These are phyloP conservation scores for Tauraco hartlaubi DNA, from an alignment of 2,797 vertebrate genomes.

Conservation along the genomic window DNA sequence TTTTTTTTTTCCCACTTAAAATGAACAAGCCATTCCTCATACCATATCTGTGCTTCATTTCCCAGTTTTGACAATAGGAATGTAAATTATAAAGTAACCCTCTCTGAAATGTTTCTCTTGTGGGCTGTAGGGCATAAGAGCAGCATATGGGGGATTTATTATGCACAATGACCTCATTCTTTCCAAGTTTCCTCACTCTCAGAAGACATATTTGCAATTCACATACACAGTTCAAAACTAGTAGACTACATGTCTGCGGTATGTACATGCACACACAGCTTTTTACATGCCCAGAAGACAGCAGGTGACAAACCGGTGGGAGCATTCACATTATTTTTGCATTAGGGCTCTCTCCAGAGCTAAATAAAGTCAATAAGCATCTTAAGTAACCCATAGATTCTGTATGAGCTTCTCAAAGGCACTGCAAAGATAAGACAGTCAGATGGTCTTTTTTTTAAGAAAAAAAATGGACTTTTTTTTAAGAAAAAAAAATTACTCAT, in stretches of 20 bases:
- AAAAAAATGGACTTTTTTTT: not conserved
- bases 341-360: not conserved
- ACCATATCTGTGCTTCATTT: conserved; percentile 30
- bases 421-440: not conserved
- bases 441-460: not conserved
- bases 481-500: not conserved
- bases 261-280: not conserved
- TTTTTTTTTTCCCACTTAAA: not conserved
- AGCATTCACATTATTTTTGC: not conserved
- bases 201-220: conserved; percentile 21
- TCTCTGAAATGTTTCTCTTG: conserved; percentile 48
- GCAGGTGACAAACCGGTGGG: not conserved
- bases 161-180: conserved; percentile 57
- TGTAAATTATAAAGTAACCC: conserved; percentile 52
- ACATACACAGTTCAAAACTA: not conserved
- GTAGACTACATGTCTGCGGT: not conserved
- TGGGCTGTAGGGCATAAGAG: conserved; percentile 28
- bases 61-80: conserved; percentile 45
- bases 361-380: not conserved
- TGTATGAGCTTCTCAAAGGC: not conserved
- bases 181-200: conserved; percentile 45
- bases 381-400: not conserved
- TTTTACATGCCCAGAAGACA: not conserved
- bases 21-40: conserved; percentile 2
- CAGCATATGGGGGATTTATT: conserved; percentile 60